Evolutionary conservation across 2,113 vertebrate species (phyloP).

Genomic region (Oreochromis aureus): DNA sequence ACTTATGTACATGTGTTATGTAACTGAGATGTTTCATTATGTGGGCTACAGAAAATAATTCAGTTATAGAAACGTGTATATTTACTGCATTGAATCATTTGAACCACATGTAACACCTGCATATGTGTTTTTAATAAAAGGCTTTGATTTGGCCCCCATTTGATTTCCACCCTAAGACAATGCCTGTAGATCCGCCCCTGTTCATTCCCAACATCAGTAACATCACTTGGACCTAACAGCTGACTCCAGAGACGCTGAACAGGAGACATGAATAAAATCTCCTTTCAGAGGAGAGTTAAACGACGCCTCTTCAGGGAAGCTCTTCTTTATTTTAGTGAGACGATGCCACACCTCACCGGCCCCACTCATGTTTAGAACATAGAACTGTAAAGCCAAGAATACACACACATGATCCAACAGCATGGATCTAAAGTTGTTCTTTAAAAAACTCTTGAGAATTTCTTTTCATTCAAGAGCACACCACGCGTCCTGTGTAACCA

Average conservation of each 20-base stretch:
- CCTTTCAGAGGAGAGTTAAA: not conserved
- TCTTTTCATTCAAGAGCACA: not conserved
- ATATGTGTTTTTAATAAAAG: not conserved
- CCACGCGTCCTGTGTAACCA: constrained; percentile 34
- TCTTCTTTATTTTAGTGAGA: not conserved
- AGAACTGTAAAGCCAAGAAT: not conserved
- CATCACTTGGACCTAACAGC: not conserved
- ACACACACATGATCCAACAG: not conserved
- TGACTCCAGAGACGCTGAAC: not conserved
- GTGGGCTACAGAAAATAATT: not conserved
- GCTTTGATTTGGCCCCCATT: not conserved
- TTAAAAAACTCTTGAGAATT: not conserved
- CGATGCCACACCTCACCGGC: rapidly evolving
- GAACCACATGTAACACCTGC: not conserved
- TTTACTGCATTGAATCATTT: not conserved
- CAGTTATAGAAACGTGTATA: not conserved
- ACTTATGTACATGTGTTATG: rapidly evolving
- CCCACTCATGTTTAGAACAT: not conserved
- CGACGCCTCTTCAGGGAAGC: not conserved
- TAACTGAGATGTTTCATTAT: not conserved
- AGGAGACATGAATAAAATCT: rapidly evolving
- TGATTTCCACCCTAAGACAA: too few relatives aligned
- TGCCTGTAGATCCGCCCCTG: not conserved
- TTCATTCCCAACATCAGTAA: not conserved
- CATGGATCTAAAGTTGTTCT: not conserved